Evolutionary conservation across 2,888 invertebrate genomes (phyloP), one percentile per base, ranked within the genome.

Genomic region (Synergus itoensis): DNA sequence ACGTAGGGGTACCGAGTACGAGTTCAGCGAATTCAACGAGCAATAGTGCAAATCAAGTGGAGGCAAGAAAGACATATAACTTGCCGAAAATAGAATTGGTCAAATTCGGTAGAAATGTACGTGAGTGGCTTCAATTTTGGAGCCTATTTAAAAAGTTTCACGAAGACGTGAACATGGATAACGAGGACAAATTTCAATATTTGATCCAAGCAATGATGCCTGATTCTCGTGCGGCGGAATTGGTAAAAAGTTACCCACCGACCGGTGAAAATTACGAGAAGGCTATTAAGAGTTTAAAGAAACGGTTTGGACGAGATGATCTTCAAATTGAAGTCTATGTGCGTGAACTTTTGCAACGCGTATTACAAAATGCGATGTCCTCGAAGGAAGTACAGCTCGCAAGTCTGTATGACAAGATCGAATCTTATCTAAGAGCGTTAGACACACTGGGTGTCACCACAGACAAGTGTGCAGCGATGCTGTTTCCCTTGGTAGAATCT

Each of bases 261-360:
- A 83, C 87, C 1, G 77, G 64, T 0, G 86, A 86, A 62, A 87
- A 88, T 60, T 88, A 88, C 73, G 16, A 65, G 0, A 85, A 85
- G 60, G 87, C 79, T 1, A 80, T 88, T 36, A 77, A 80, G 0
- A 80, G 79, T 77, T 75, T 87, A 53, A 83, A 82, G 79, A 81
- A 81, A 63, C 78, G 88, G 21, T 88, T 89, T 75, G 85, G 86
- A 11, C 78, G 83, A 67, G 86, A 86, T 9, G 88, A 89, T 18
- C 67, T 89, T 12, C 83, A 85, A 43, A 81, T 87, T 9, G 88
- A 88, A 78, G 83, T 86, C 14, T 86, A 87, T 78, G 83, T 88
- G 16, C 53, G 88, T 41, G 87, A 89, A 75, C 75, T 89, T n/a
- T 77, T 90, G 41, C 84, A 83, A 63, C 75, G 90, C 45, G 84